Percentiles rank a stretch among this genome's conserved stretches.
Conservation (phyloP, 2,113 vertebrate genomes). For the Lagopus muta region DNA sequence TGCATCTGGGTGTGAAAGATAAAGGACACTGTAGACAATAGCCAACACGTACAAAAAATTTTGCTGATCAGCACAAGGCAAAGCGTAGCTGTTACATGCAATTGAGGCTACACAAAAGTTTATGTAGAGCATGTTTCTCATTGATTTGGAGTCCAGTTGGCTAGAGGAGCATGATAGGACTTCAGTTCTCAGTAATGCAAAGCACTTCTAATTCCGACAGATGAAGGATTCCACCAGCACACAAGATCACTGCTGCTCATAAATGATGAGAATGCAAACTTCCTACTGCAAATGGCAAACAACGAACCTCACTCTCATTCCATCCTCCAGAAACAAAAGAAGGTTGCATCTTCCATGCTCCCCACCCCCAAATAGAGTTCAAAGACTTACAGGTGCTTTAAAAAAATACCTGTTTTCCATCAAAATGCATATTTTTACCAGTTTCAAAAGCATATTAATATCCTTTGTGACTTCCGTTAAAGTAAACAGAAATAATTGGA, state of each 20-base stretch:
- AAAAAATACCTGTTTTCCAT: constrained; percentile 43
- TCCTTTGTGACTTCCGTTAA: constrained; percentile 54
- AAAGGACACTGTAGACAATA: not conserved
- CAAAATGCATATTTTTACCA: constrained; percentile 35
- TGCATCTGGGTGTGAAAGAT: not conserved
- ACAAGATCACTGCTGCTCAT: not conserved
- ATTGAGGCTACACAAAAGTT: not conserved
- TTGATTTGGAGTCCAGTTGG: not conserved
- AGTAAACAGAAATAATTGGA: constrained; percentile 66
- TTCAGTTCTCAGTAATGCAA: not conserved
- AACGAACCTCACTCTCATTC: not conserved
- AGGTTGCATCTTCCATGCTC: not conserved
- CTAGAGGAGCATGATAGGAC: not conserved
- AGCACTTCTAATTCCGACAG: rapidly evolving
- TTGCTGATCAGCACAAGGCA: not conserved
- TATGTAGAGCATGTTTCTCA: not conserved
- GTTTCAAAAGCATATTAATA: constrained; percentile 68
- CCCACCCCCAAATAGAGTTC: not conserved
- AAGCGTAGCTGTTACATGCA: not conserved
- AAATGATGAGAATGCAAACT: not conserved
- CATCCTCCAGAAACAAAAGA: not conserved
- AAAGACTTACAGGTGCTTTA: constrained; percentile 48
- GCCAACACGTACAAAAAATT: rapidly evolving
- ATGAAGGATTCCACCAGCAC: not conserved
- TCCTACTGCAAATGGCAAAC: not conserved